phyloP scores from a whole-genome alignment of 2,888 invertebrate genomes.

The Boloria euphrosyne region DNA sequence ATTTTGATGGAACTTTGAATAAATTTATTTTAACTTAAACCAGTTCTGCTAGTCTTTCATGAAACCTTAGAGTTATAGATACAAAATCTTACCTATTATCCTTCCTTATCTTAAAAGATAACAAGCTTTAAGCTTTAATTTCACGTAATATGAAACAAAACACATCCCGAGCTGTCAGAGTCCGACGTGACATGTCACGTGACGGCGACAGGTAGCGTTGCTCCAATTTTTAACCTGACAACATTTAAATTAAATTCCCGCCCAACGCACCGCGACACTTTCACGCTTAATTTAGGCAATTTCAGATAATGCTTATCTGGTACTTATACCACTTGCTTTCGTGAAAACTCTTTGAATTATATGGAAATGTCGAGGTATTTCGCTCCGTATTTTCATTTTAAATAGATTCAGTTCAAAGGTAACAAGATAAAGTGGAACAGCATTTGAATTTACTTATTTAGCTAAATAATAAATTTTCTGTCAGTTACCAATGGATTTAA shows the following conservation, averaged over 20 bases:
- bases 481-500: too few species aligned
- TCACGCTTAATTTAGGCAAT: slow-evolving; percentile 70
- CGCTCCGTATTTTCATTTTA: not conserved
- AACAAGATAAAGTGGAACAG: too few species aligned
- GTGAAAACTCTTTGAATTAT: slow-evolving; percentile 31
- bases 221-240: slow-evolving; percentile 71
- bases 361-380: not conserved
- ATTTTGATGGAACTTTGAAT: too few species aligned
- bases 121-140: too few species aligned
- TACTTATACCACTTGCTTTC: slow-evolving; percentile 52
- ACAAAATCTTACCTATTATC: too few species aligned
- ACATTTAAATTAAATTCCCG: slow-evolving; percentile 77
- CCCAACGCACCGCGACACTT: slow-evolving; percentile 44
- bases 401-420: too few species aligned
- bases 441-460: too few species aligned
- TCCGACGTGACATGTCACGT: slow-evolving; percentile 37
- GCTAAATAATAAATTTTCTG: too few species aligned
- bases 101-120: too few species aligned
- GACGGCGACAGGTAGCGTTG: slow-evolving; percentile 59
- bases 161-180: slow-evolving; percentile 11
- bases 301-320: slow-evolving; percentile 66
- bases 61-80: too few species aligned
- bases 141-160: not conserved
- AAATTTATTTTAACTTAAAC: too few species aligned
- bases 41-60: too few species aligned